phyloP scores from a whole-genome alignment of 2,113 vertebrate species.

The Coregonus clupeaformis region DNA sequence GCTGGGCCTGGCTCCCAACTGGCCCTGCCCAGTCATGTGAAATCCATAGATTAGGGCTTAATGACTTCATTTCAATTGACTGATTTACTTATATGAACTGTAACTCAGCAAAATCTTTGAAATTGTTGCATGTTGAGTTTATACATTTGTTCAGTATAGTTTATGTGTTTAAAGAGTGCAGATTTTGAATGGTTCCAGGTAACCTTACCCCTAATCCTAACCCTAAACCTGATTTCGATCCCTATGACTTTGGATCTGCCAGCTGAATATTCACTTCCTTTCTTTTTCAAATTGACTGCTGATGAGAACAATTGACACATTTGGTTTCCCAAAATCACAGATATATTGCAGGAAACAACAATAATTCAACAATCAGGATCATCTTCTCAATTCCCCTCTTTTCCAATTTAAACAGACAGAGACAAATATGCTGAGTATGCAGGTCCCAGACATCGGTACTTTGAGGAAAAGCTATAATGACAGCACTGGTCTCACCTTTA shows the following conservation, averaged over 20 bases:
- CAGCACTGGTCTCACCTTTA: constrained; percentile 65
- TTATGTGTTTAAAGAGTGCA: background rate
- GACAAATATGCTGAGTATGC: constrained; percentile 55
- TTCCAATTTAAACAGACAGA: constrained; percentile 34
- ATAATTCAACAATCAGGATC: constrained; percentile 62
- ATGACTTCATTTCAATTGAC: too few relatives aligned
- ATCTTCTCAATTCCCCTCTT: constrained; percentile 56
- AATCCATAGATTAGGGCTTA: too few relatives aligned
- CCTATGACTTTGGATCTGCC: background rate
- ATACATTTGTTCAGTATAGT: background rate
- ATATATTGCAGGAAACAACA: background rate
- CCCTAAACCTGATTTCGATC: background rate
- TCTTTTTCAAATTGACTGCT: too few relatives aligned
- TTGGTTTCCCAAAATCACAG: background rate
- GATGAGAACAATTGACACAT: background rate
- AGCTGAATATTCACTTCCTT: too few relatives aligned
- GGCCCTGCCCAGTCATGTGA: too few relatives aligned
- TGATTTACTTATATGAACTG: too few relatives aligned
- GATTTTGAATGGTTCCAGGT: background rate
- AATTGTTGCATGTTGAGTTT: too few relatives aligned
- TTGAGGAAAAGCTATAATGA: constrained; percentile 55
- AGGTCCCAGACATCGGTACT: constrained; percentile 4
- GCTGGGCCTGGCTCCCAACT: too few relatives aligned
- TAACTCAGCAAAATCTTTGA: too few relatives aligned
- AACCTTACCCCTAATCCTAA: background rate